Base-by-base conservation (phyloP, 2,797 vertebrate genomes). In the Syndactyla subalaris region DNA sequence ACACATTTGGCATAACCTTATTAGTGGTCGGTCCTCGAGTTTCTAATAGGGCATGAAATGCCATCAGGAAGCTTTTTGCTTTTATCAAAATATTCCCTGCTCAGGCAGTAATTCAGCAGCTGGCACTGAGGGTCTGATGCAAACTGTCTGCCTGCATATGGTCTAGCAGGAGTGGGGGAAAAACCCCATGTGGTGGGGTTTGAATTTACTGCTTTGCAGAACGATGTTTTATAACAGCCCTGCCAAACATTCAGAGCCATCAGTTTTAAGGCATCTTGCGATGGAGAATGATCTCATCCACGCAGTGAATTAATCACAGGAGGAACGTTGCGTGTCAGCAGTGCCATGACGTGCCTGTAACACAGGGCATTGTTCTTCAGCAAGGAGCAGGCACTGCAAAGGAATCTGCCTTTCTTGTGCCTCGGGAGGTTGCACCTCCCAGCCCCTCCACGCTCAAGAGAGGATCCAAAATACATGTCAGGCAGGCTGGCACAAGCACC, bases 91-190 rank as follows among this genome's bases (percentile, higher is more conserved):
- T 66, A 91, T 59, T 88, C 52, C 66, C 66, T 66, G 2, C 52
- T 93, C 82, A 77, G 85, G 82, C 59, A 65, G 36, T 43, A 82
- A 91, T 87, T 94, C 84, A n/a, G 86, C 65, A 89, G 71, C 11
- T 94, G 81, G 63, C 78, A 78, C 27, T 0, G 0, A 75, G 58
- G 17, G 9, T 66, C 77, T 58, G 67, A 48, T 72, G 61, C 71
- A 90, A 93, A 95, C 77, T 70, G 74, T 52, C 78, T 89, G 80
- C 58, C 78, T 95, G 80, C 85, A 92, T 63, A 87, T 72, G 85
- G 88, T 82, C 76, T 92, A 88, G 59, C 80, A 95, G 95, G 89
- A 92, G 55, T 67, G 68, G 34, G 23, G 24, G 79, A 70, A 74
- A 91, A 32, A 0, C 12, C 22, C 46, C 48, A 71, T 2, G 58